phyloP scores from a whole-genome alignment of 1,140 invertebrate genomes.

The Lordiphosa stackelbergi region DNA sequence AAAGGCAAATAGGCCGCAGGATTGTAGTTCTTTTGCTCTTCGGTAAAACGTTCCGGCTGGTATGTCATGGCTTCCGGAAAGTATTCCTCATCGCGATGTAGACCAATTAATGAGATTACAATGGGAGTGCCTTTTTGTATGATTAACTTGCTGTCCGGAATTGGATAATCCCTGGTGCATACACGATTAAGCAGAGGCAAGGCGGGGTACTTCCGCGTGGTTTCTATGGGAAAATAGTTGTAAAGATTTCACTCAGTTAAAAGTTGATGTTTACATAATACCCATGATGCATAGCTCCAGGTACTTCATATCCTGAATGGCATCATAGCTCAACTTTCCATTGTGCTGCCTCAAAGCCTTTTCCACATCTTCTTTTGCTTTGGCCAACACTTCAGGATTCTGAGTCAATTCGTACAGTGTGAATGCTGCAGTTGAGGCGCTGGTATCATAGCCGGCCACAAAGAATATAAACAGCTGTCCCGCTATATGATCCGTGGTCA shows the following conservation, averaged over 20 bases:
- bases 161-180: constrained; percentile 74
- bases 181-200: constrained; percentile 78
- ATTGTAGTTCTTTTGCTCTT: constrained; percentile 74
- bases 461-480: constrained; percentile 82
- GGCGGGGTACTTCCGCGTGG: constrained; percentile 81
- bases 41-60: constrained; percentile 82
- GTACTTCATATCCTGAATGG: constrained; percentile 79
- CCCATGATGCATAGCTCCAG: constrained; percentile 79
- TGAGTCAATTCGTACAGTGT: constrained; percentile 80
- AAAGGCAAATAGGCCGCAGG: constrained; percentile 81
- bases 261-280: constrained; percentile 27
- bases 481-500: constrained; percentile 78
- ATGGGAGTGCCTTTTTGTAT: constrained; percentile 78
- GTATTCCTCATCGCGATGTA: constrained; percentile 79
- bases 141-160: constrained; percentile 69
- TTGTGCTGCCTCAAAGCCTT: constrained; percentile 72
- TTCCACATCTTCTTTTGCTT: constrained; percentile 78
- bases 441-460: constrained; percentile 86
- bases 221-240: constrained; percentile 75
- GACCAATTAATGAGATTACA: constrained; percentile 72
- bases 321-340: constrained; percentile 79
- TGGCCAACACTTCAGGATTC: constrained; percentile 45
- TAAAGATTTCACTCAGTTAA: not conserved
- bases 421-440: constrained; percentile 80
- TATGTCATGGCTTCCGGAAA: constrained; percentile 83